phyloP scores from a whole-genome alignment of 2,113 vertebrate genomes.

The Probosciger aterrimus region DNA sequence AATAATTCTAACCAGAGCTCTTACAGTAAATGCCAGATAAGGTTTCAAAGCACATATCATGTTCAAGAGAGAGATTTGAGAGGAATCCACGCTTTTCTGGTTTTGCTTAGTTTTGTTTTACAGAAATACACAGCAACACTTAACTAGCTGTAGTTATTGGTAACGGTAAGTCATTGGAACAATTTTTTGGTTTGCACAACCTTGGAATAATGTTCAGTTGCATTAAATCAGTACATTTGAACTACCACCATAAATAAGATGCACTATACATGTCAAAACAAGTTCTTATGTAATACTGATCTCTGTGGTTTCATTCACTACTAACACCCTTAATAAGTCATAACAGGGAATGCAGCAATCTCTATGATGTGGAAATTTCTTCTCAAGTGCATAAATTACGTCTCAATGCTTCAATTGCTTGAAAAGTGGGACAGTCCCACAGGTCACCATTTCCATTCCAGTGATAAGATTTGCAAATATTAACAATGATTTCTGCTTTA shows the following conservation, averaged over 20 bases:
- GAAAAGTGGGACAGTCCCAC: slow-evolving; percentile 65
- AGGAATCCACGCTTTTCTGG: background rate
- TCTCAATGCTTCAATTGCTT: slow-evolving; percentile 62
- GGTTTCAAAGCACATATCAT: background rate
- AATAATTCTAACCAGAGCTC: background rate
- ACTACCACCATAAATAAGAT: slow-evolving; percentile 58
- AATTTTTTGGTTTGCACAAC: background rate
- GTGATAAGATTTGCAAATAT: slow-evolving; percentile 57
- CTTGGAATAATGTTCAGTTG: slow-evolving; percentile 10
- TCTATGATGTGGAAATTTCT: slow-evolving; percentile 69
- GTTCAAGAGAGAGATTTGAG: background rate
- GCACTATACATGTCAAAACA: slow-evolving; percentile 65
- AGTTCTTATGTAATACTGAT: slow-evolving; percentile 56
- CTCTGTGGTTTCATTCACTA: slow-evolving; percentile 45
- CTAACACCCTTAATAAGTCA: slow-evolving; percentile 44
- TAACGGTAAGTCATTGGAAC: background rate
- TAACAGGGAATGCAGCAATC: slow-evolving; percentile 20
- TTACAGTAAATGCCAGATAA: background rate
- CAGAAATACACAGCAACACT: background rate
- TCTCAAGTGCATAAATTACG: slow-evolving; percentile 59
- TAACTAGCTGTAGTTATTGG: background rate
- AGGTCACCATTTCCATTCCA: slow-evolving; percentile 49
- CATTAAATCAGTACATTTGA: slow-evolving; percentile 29
- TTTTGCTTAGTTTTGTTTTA: background rate
- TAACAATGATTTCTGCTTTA: slow-evolving; percentile 55